Evolutionary conservation across 2,113 vertebrate species (phyloP).

Genomic region (Leuciscus idus): DNA sequence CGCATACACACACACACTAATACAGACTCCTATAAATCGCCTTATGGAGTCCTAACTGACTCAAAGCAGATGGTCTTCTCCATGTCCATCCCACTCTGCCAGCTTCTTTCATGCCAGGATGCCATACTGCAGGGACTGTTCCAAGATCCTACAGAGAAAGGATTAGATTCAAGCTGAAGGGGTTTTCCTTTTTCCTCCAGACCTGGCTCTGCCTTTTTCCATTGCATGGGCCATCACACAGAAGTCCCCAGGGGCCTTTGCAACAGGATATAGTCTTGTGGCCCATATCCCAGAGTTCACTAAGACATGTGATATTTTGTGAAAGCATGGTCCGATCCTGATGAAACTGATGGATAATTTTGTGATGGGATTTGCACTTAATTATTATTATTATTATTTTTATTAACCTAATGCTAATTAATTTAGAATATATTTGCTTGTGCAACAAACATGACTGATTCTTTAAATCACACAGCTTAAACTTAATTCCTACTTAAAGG

Average conservation of each 20-base stretch:
- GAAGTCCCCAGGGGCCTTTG: conserved; percentile 16
- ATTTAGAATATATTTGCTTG: neutral
- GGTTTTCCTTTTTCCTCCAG: conserved; percentile 17
- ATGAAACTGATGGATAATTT: neutral
- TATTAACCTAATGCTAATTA: neutral
- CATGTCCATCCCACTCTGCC: neutral
- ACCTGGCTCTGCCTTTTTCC: conserved; percentile 2
- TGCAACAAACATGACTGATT: neutral
- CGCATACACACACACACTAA: neutral
- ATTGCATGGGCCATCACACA: neutral
- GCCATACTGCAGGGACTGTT: neutral
- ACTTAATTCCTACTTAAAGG: no score
- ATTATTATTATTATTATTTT: neutral
- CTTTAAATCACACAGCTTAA: neutral
- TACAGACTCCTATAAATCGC: neutral
- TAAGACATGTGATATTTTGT: neutral
- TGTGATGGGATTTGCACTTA: neutral
- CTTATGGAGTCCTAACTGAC: conserved; percentile 1
- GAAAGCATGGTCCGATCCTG: neutral
- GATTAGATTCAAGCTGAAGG: neutral
- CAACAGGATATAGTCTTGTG: conserved; percentile 17
- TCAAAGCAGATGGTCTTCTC: conserved; percentile 30
- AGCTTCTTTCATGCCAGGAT: neutral
- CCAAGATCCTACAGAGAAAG: neutral
- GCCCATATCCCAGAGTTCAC: conserved; percentile 12